Base-by-base conservation (phyloP, 2,113 vertebrate genomes). In the Podilymbus podiceps region DNA sequence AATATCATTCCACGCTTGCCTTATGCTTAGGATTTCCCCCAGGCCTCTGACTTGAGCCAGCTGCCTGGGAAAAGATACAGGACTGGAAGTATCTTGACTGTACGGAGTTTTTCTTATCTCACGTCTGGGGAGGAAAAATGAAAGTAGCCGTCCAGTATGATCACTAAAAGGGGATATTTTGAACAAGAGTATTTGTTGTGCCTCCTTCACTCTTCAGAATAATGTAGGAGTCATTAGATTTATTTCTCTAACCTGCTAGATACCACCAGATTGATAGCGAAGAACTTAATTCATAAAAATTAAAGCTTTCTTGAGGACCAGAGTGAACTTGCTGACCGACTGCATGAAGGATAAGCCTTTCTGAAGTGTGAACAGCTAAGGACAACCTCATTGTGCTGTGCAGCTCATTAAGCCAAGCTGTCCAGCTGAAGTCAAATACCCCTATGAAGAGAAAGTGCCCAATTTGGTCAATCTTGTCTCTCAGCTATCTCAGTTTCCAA, bases 1-100 rank as follows among this genome's bases (percentile, higher is more conserved):
- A 85, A 72, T 35, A n/a, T 19, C 28, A 27, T 49, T 81, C 30
- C 9, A 17, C 53, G 9, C 8, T 86, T 58, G 11, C 15, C 11
- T 85, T 49, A 53, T 17, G 22, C 12, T 59, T 35, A 21, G 0
- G 0, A 75, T 66, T 66, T 87, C 2, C 2, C 30, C 9, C 11
- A 50, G 60, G n/a, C 8, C 8, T n/a, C n/a, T 8, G 13, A 63
- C 38, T 75, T 46, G 17, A 90, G 20, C 6, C 14, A 79, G 20
- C 12, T 24, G 13, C 47, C 44, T 88, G 25, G 15, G 18, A 62
- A 80, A 81, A 69, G 24, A 64, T 17, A 68, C 4, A 63, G 44
- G 9, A 42, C 38, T n/a, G 23, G 27, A 67, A 85, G 17, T 79
- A 79, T 8, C 25, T 83, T 62, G 33, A 40, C 11, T 15, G 9